Evolutionary conservation across 2,888 invertebrate genomes (phyloP).

Genomic region (Caradrina kadenii): DNA sequence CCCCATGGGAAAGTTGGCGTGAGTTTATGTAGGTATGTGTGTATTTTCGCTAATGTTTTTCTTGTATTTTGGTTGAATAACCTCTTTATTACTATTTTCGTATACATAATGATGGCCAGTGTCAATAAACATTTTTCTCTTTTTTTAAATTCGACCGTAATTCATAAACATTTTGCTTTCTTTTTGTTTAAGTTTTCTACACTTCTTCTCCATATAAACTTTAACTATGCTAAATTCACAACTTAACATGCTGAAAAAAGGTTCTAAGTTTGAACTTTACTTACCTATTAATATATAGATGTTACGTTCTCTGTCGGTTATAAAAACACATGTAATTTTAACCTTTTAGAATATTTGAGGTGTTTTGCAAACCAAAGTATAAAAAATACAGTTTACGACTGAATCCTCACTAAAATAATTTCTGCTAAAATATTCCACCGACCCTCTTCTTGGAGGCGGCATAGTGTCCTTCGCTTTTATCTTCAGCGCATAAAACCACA

Average conservation of each 20-base stretch:
- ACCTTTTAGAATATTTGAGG: neutral
- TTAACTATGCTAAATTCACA: neutral
- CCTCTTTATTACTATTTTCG: too few species aligned
- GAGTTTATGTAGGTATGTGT: too few species aligned
- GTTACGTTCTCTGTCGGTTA: neutral
- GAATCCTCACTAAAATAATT: neutral
- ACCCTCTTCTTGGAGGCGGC: neutral
- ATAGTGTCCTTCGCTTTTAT: conserved; percentile 14
- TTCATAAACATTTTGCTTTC: too few species aligned
- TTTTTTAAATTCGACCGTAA: too few species aligned
- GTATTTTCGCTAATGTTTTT: too few species aligned
- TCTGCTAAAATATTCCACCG: neutral
- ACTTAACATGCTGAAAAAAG: neutral
- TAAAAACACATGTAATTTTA: neutral
- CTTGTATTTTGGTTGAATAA: too few species aligned
- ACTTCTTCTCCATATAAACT: too few species aligned
- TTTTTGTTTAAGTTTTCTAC: too few species aligned
- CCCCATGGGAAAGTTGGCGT: too few species aligned
- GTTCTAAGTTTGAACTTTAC: neutral
- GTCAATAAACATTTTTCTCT: too few species aligned
- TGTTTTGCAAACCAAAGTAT: neutral
- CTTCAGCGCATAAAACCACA: conserved; percentile 12
- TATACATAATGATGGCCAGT: too few species aligned
- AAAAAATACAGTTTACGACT: neutral
- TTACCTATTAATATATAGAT: too few species aligned